Percentiles rank a stretch among this genome's conserved stretches.
Evolutionary conservation across 2,888 invertebrate genomes (phyloP).

Genomic region (Leptinotarsa haldemani): DNA sequence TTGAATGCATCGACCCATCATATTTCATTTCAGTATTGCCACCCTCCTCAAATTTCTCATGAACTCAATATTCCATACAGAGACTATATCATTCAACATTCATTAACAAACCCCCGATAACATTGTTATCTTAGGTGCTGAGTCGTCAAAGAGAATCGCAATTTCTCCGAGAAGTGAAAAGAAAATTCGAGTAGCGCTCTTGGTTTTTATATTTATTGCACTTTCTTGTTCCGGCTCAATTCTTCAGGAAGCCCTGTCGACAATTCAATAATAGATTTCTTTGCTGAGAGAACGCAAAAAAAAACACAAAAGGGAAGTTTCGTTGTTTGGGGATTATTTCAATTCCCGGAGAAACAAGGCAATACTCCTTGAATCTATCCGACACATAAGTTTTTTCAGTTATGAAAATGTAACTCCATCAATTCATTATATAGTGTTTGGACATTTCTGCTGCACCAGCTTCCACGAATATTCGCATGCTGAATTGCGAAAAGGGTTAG

Average conservation of each 20-base stretch:
- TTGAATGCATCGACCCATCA: too few species aligned
- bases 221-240: slow-evolving; percentile 11
- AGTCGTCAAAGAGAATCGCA: slow-evolving; percentile 7
- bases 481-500: neutral
- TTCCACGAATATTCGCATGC: neutral
- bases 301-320: slow-evolving; percentile 17
- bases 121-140: slow-evolving; percentile 4
- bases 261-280: slow-evolving; percentile 29
- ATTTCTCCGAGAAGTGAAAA: slow-evolving; percentile 9
- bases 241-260: slow-evolving; percentile 23
- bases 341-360: slow-evolving; percentile 12
- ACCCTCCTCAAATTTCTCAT: neutral
- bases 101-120: neutral
- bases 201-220: slow-evolving; percentile 11
- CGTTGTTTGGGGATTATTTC: slow-evolving; percentile 11
- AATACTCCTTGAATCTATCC: slow-evolving; percentile 8
- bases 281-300: slow-evolving; percentile 17
- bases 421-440: slow-evolving; percentile 15
- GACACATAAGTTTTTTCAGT: slow-evolving; percentile 3
- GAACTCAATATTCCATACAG: too few species aligned
- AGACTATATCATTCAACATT: too few species aligned
- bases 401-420: slow-evolving; percentile 17
- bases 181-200: neutral
- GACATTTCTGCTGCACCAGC: neutral
- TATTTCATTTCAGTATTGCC: neutral